A percentile compares a stretch with the other conserved stretches of the same genome.
Conservation (phyloP, 2,113 vertebrate genomes). For the Phalacrocorax carbo region DNA sequence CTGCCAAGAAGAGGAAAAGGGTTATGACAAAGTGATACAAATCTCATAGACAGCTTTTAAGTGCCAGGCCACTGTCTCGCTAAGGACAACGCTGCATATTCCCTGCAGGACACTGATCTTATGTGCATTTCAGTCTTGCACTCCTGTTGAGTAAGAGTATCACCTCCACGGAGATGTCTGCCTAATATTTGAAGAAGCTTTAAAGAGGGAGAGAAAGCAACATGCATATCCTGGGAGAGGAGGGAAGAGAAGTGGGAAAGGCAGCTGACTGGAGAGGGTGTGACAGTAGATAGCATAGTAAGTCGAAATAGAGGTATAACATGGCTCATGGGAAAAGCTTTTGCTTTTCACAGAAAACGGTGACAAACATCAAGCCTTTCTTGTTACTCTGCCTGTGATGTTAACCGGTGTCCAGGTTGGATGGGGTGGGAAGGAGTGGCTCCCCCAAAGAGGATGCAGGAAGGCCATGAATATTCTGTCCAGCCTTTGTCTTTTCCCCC, state of each 20-base stretch:
- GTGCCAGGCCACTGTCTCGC: background rate
- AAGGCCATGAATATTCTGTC: background rate
- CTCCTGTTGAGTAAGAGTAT: background rate
- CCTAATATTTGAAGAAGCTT: constrained; percentile 32
- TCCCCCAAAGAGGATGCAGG: background rate
- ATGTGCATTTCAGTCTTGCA: constrained; percentile 25
- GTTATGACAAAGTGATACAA: background rate
- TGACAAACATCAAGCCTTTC: background rate
- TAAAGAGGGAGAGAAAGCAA: background rate
- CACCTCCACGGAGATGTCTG: background rate
- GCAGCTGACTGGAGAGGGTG: background rate
- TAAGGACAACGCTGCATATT: background rate
- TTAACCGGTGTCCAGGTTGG: background rate
- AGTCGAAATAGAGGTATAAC: background rate
- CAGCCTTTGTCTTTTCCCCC: background rate
- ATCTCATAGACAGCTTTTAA: background rate
- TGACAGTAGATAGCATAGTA: background rate
- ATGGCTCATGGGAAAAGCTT: background rate
- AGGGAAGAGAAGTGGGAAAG: background rate
- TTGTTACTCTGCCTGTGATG: background rate
- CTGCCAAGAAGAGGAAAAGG: background rate
- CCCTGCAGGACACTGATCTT: background rate
- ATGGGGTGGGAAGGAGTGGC: background rate
- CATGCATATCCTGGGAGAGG: background rate
- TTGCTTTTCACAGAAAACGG: background rate